Conservation (phyloP, 1,140 invertebrate species). For the Drosophila jambulina region DNA sequence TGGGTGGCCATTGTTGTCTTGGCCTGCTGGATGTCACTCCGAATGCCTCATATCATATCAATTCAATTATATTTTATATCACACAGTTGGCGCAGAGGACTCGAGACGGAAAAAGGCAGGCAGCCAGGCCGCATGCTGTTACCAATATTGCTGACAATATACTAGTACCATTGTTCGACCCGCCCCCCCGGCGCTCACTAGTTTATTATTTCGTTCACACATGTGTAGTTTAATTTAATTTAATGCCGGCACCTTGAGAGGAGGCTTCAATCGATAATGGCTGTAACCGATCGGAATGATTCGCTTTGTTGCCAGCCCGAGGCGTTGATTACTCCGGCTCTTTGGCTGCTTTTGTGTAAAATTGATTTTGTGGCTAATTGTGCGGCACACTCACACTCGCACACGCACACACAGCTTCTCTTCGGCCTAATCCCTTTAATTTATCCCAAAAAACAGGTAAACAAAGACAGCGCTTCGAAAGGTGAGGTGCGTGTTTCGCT, state of each 20-base stretch:
- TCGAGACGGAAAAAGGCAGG: slow-evolving; percentile 7
- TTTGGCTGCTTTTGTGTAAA: slow-evolving; percentile 17
- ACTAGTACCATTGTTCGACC: background rate
- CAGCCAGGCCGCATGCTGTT: slow-evolving; percentile 20
- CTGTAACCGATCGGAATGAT: slow-evolving; percentile 15
- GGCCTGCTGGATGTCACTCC: slow-evolving; percentile 21
- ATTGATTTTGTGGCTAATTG: slow-evolving; percentile 59
- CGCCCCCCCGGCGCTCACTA: background rate
- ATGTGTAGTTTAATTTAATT: slow-evolving; percentile 24
- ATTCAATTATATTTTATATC: slow-evolving; percentile 57
- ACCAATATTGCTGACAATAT: slow-evolving; percentile 31
- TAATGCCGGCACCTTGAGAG: slow-evolving; percentile 17
- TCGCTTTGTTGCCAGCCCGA: slow-evolving; percentile 23
- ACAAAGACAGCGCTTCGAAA: slow-evolving; percentile 36
- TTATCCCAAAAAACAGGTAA: slow-evolving; percentile 30
- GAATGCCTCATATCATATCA: slow-evolving; percentile 40
- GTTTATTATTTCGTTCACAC: slow-evolving; percentile 36
- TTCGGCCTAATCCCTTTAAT: slow-evolving; percentile 37
- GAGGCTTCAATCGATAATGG: slow-evolving; percentile 27
- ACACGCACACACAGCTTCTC: slow-evolving; percentile 4
- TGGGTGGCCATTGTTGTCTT: slow-evolving; percentile 38
- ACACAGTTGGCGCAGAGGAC: slow-evolving; percentile 44
- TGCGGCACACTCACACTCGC: slow-evolving; percentile 13
- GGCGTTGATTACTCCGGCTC: slow-evolving; percentile 33
- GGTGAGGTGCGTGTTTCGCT: slow-evolving; percentile 46